These are phyloP conservation scores for Tamias sibiricus DNA, from an alignment of 2,113 vertebrate genomes.

Conservation along the genomic window DNA sequence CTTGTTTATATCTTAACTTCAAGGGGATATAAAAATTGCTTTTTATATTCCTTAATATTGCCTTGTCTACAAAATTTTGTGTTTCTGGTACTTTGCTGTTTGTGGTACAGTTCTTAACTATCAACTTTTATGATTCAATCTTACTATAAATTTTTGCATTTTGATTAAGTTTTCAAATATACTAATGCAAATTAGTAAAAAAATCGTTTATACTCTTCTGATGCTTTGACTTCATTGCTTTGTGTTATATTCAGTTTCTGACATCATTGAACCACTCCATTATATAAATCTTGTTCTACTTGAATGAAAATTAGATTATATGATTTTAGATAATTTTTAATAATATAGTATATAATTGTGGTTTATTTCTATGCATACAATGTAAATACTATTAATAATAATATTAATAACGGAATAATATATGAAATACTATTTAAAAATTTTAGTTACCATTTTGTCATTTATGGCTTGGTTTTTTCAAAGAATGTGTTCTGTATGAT, in stretches of 20 bases:
- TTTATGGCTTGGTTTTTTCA: neutral
- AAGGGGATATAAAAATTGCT: neutral
- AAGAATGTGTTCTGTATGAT: neutral
- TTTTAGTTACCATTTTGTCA: neutral
- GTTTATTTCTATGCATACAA: neutral
- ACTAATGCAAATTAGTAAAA: neutral
- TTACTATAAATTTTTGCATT: neutral
- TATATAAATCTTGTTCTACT: neutral
- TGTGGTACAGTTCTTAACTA: neutral
- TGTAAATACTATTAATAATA: neutral
- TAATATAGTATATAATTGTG: neutral
- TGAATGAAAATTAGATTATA: neutral
- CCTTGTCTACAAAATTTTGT: neutral
- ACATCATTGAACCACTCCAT: neutral
- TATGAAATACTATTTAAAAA: neutral
- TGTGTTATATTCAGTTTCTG: neutral
- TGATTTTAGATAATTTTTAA: neutral
- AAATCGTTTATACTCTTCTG: neutral
- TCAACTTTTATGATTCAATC: neutral
- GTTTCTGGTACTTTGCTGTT: neutral
- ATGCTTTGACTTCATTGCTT: neutral
- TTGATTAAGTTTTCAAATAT: neutral
- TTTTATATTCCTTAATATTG: neutral
- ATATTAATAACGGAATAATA: too few relatives aligned
- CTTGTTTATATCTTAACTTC: neutral